Conservation (phyloP, 2,888 invertebrate species). For the Pyrrhosoma nymphula region DNA sequence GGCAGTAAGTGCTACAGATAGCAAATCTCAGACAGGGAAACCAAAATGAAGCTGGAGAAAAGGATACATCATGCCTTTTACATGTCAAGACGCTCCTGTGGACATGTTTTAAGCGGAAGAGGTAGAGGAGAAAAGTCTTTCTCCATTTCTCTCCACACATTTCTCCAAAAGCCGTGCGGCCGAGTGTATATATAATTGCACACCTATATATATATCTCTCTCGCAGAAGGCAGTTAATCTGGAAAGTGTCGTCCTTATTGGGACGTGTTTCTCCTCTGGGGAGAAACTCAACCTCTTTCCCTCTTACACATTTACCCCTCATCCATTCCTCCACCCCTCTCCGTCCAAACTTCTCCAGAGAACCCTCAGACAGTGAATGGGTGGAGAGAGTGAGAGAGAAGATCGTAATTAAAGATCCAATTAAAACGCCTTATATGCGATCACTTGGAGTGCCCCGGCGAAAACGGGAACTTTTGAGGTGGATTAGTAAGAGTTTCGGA, state of each 20-base stretch:
- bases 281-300: background rate
- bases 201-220: background rate
- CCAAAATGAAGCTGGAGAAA: background rate
- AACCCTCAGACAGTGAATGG: background rate
- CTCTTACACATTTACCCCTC: background rate
- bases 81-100: background rate
- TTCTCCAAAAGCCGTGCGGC: background rate
- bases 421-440: slow-evolving; percentile 21
- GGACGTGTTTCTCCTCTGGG: background rate
- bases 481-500: background rate
- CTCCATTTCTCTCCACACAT: background rate
- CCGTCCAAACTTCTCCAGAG: background rate
- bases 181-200: background rate
- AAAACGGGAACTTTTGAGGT: background rate
- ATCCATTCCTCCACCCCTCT: background rate
- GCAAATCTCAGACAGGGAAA: too few species aligned
- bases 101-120: background rate
- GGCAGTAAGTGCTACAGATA: too few species aligned
- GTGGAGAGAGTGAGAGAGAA: background rate
- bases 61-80: background rate
- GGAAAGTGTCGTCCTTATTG: background rate
- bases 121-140: background rate
- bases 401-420: slow-evolving; percentile 21
- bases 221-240: background rate
- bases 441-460: background rate